Evolutionary conservation across 2,888 invertebrate species (phyloP), one percentile per base, ranked within the genome.

Genomic region (Hirudinaria manillensis): DNA sequence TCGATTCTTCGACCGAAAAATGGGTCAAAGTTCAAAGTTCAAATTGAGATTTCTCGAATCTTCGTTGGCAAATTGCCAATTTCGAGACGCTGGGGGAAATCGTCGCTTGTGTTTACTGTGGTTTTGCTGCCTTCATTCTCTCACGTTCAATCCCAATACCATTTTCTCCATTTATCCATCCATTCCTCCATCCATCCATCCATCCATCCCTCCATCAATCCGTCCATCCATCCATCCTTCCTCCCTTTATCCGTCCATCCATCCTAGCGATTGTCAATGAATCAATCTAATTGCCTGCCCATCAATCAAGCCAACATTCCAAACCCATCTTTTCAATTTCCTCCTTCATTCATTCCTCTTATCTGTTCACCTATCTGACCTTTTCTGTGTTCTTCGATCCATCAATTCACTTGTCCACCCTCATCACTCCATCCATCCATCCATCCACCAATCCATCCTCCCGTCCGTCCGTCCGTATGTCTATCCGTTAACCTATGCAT

Each of bases 261-360:
- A 56, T 56, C 27, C 27, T 7, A 3, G 6, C 27, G 27, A 7
- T 13, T 13, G 13, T 56, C 27, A 3, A 56, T 56, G 6, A 3
- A 56, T 56, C 27, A 3, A 56, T 61, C 29, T 61, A 61, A 27
- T 61, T 61, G 29, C 29, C 29, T 61, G 29, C 29, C 29, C 29
- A 61, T 61, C 29, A 27, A 61, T 61, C 45, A 45, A 45, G 45
- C 45, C 45, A 45, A 7, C 45, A 45, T 45, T 45, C 45, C 45
- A 45, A 45, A 45, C 45, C 45, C 45, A 45, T 45, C 45, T 61
- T 61, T 27, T 61, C 29, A 27, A 61, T 61, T 3, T 61, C 10
- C 29, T 61, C 29, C 24, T 61, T 61, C 29, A 61, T 61, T n/a
- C 29, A n/a, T 61, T 61, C n/a, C 24, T 61, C 45, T 61, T 61